Evolutionary conservation across 2,888 invertebrate genomes (phyloP).

Genomic region (Oithona nana): DNA sequence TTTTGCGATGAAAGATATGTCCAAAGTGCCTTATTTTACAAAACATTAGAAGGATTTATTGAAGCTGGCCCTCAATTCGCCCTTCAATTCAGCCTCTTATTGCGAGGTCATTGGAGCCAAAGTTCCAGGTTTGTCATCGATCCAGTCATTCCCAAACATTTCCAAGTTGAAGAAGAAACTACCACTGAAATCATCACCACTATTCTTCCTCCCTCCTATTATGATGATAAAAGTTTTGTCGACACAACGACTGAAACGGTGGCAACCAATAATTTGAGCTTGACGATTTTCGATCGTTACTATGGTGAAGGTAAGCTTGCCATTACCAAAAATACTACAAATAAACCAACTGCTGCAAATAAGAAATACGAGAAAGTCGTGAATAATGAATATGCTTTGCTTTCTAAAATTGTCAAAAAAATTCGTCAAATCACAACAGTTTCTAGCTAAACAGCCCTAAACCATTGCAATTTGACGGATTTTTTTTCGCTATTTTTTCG

Average conservation of each 20-base stretch:
- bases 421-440: too few species aligned
- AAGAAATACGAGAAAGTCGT: too few species aligned
- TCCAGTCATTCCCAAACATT: neutral
- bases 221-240: too few species aligned
- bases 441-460: too few species aligned
- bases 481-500: too few species aligned
- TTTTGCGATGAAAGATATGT: slow-evolving; percentile 7
- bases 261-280: neutral
- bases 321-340: neutral
- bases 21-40: slow-evolving; percentile 4
- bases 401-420: too few species aligned
- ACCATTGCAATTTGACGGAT: too few species aligned
- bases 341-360: too few species aligned
- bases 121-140: neutral
- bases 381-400: too few species aligned
- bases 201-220: too few species aligned
- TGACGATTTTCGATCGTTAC: neutral
- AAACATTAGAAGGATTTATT: slow-evolving; percentile 7
- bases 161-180: neutral
- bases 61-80: slow-evolving; percentile 14
- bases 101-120: neutral
- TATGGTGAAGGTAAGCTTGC: neutral
- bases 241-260: neutral
- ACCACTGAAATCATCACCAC: too few species aligned
- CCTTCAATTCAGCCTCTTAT: slow-evolving; percentile 1